phyloP scores from a whole-genome alignment of 2,113 vertebrate species.

The Telmatochromis bifrenatus region DNA sequence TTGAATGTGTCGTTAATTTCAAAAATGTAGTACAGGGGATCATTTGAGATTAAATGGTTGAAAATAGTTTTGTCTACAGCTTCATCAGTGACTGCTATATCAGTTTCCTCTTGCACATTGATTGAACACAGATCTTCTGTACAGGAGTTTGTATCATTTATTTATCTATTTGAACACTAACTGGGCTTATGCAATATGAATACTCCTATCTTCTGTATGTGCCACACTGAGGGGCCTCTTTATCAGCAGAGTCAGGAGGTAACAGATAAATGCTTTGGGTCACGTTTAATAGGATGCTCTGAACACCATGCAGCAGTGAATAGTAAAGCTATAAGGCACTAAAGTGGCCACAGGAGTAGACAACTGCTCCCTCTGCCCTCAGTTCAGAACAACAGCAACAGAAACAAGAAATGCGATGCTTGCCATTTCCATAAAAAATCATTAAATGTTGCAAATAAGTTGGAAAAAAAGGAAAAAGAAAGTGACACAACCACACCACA shows the following conservation, averaged over 20 bases:
- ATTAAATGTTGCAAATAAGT: neutral
- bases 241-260: conserved; percentile 39
- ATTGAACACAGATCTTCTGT: neutral
- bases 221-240: neutral
- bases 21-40: neutral
- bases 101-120: neutral
- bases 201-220: neutral
- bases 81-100: neutral
- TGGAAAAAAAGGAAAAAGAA: rapidly evolving
- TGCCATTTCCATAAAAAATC: neutral
- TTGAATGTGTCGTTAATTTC: neutral
- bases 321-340: neutral
- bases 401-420: neutral
- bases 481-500: neutral
- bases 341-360: neutral
- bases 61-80: neutral
- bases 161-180: neutral
- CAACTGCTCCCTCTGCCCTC: neutral
- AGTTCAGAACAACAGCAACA: neutral
- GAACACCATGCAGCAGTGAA: neutral
- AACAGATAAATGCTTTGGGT: neutral
- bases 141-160: neutral
- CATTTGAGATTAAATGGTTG: neutral
- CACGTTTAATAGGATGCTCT: neutral
- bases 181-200: neutral